phyloP scores from a whole-genome alignment of 1,140 invertebrate genomes.

The Ceratina australensis region DNA sequence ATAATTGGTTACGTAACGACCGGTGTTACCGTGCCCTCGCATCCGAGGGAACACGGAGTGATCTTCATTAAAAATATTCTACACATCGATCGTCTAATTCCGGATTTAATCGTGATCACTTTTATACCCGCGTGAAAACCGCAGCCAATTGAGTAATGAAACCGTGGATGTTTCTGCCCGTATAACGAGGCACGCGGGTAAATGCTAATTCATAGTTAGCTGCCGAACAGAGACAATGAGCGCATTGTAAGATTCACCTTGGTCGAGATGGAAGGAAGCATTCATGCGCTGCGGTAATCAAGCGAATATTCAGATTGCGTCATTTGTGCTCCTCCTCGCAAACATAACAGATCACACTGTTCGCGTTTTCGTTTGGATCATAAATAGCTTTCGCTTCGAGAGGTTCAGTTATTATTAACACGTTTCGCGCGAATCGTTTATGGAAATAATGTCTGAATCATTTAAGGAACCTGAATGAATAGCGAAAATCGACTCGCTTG shows the following conservation, averaged over 20 bases:
- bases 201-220: conserved; percentile 13
- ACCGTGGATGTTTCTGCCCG: background rate
- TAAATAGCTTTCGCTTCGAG: background rate
- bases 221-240: conserved; percentile 3
- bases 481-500: no score
- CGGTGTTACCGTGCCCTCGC: no score
- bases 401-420: no score
- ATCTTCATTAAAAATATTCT: no score
- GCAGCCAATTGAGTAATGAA: background rate
- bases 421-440: no score
- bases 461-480: no score
- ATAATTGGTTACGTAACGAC: background rate
- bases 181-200: background rate
- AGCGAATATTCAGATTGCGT: conserved; percentile 12
- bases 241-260: conserved; percentile 25
- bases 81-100: no score
- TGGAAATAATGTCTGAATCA: no score
- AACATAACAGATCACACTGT: background rate
- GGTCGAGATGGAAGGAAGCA: conserved; percentile 27
- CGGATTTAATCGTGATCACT: no score
- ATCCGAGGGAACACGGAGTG: no score
- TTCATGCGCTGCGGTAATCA: conserved; percentile 8
- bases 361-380: background rate
- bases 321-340: background rate
- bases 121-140: no score